Conservation (phyloP, 2,113 vertebrate genomes). For the Morone chrysops region DNA sequence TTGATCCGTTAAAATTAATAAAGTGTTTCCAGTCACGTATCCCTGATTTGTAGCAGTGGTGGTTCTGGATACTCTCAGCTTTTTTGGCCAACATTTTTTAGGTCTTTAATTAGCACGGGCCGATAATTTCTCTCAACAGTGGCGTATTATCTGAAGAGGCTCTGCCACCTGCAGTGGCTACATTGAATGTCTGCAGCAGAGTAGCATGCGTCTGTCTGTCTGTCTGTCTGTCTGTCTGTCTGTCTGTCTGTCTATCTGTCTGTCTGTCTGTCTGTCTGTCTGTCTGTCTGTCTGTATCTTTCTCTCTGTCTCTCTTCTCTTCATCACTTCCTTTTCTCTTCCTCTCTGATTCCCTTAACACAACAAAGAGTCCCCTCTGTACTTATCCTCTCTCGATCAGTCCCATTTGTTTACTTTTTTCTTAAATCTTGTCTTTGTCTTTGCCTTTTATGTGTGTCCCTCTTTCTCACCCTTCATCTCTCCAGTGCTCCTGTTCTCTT, state of each 20-base stretch:
- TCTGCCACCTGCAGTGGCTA: constrained; percentile 37
- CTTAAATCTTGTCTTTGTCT: constrained; percentile 42
- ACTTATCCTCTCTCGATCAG: constrained; percentile 38
- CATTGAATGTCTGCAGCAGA: neutral
- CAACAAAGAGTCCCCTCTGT: constrained; percentile 34
- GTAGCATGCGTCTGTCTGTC: neutral
- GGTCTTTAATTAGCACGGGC: constrained; percentile 2
- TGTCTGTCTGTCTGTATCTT: neutral
- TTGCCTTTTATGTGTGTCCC: constrained; percentile 34
- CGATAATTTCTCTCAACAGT: constrained; percentile 19
- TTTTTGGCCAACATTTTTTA: constrained; percentile 1
- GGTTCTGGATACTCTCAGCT: constrained; percentile 3
- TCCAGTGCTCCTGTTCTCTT: constrained; percentile 4
- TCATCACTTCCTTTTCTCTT: constrained; percentile 13
- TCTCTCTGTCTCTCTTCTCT: constrained; percentile 4
- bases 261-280: neutral
- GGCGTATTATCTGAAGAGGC: constrained; percentile 35
- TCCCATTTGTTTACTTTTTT: constrained; percentile 51
- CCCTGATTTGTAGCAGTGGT: neutral
- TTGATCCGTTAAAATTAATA: constrained; percentile 8
- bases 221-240: neutral
- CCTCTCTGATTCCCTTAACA: constrained; percentile 30
- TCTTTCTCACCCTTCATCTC: constrained; percentile 29
- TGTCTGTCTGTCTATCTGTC: neutral
- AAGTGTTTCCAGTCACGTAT: neutral